Conservation (phyloP, 2,113 vertebrate genomes). For the Lamprologus ornatipinnis region DNA sequence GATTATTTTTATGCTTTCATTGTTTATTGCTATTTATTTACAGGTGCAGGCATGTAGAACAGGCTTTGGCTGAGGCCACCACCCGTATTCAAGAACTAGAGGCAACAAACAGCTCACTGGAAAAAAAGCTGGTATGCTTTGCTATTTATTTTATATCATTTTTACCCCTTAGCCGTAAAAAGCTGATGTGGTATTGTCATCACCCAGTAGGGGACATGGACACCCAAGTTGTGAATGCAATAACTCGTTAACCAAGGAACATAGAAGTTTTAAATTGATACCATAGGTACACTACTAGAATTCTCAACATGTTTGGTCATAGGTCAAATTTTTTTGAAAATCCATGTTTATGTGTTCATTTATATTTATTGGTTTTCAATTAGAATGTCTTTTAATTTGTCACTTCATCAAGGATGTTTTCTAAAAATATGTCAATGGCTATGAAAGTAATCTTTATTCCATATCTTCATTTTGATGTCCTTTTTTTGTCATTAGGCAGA, state of each 20-base stretch:
- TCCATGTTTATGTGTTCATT: not conserved
- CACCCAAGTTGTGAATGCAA: not conserved
- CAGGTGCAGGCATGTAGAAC: slow-evolving; percentile 84
- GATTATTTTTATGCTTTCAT: not conserved
- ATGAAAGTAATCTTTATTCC: not conserved
- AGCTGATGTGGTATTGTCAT: not conserved
- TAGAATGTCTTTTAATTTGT: not conserved
- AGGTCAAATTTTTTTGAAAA: not conserved
- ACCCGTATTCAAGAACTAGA: slow-evolving; percentile 77
- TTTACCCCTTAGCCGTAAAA: not conserved
- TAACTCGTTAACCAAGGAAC: not conserved
- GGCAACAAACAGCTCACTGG: slow-evolving; percentile 79
- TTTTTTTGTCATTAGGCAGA: slow-evolving; percentile 66
- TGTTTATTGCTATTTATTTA: not conserved
- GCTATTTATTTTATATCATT: not conserved
- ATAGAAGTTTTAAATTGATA: not conserved
- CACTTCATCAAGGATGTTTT: not conserved
- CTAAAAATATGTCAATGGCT: not conserved
- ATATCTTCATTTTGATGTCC: not conserved
- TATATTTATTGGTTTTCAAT: not conserved
- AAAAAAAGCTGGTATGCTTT: slow-evolving; percentile 79
- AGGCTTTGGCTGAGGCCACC: slow-evolving; percentile 78
- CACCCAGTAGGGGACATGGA: not conserved
- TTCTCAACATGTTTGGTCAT: not conserved
- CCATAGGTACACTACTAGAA: not conserved